Evolutionary conservation across 2,113 vertebrate genomes (phyloP).

Genomic region (Piprites chloris): DNA sequence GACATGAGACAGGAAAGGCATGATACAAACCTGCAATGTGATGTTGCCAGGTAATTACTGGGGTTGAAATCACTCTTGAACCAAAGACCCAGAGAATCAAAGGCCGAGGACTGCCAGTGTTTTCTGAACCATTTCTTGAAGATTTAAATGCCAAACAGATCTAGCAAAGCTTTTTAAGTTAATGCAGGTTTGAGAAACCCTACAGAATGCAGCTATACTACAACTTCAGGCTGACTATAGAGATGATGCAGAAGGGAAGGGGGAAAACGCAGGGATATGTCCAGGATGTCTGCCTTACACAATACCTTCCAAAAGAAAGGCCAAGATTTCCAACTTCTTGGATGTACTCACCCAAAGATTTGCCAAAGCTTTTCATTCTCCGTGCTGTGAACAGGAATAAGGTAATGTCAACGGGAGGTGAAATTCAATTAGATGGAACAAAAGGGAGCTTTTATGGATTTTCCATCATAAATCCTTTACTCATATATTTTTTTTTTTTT

Average conservation of each 20-base stretch:
- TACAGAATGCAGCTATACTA: neutral
- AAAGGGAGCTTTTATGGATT: slow-evolving; percentile 46
- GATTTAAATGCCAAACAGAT: neutral
- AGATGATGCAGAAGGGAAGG: neutral
- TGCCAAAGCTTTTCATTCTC: slow-evolving; percentile 57
- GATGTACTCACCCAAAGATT: neutral
- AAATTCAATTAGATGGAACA: slow-evolving; percentile 65
- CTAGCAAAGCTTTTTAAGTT: neutral
- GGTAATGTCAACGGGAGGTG: slow-evolving; percentile 48
- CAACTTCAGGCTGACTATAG: neutral
- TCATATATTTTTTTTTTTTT: neutral
- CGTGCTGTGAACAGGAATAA: slow-evolving; percentile 45
- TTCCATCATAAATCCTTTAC: slow-evolving; percentile 56
- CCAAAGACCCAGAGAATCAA: neutral
- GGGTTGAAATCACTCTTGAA: neutral
- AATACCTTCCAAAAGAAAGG: slow-evolving; percentile 59
- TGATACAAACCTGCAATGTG: neutral
- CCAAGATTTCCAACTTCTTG: slow-evolving; percentile 58
- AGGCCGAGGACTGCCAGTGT: neutral
- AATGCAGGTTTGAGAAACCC: neutral
- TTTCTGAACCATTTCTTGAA: neutral
- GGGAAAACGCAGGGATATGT: neutral
- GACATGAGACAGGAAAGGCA: neutral
- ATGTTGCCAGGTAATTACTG: neutral
- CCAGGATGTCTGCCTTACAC: slow-evolving; percentile 43